Conservation (phyloP, 23 tunicate species). For the Clavelina lepadiformis region DNA sequence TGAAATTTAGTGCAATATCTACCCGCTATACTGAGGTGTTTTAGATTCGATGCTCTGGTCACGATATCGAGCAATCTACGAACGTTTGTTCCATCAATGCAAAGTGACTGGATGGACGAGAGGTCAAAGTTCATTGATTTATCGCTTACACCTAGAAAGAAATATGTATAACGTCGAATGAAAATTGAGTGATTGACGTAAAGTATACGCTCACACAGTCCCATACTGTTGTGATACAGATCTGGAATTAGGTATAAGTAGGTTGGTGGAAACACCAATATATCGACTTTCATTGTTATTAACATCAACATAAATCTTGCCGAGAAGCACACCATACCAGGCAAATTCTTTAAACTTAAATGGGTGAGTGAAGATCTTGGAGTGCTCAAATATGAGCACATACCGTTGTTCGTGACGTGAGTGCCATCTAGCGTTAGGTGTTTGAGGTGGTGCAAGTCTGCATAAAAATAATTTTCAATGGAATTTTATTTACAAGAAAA, state of each 20-base stretch:
- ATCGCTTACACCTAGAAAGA: not conserved
- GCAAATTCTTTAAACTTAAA: not conserved
- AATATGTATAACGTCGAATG: no score
- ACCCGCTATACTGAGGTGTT: not conserved
- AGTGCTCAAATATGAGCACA: not conserved
- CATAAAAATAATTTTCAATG: no score
- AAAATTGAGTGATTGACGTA: no score
- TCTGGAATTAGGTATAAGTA: no score
- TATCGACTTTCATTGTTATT: no score
- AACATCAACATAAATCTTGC: no score
- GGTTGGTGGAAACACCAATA: no score
- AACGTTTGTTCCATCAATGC: not conserved
- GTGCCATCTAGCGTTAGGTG: not conserved
- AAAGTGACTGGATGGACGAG: not conserved
- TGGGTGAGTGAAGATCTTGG: not conserved
- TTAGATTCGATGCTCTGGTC: not conserved
- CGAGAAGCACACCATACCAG: not conserved
- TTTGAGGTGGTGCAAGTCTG: not conserved
- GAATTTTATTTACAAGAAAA: no score
- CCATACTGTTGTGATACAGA: no score
- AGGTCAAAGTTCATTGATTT: not conserved
- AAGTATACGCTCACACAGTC: no score
- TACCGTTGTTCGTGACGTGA: not conserved
- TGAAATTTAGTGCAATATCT: no score
- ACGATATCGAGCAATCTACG: not conserved